Conservation (phyloP, 2,113 vertebrate genomes). For the Callorhinus ursinus region DNA sequence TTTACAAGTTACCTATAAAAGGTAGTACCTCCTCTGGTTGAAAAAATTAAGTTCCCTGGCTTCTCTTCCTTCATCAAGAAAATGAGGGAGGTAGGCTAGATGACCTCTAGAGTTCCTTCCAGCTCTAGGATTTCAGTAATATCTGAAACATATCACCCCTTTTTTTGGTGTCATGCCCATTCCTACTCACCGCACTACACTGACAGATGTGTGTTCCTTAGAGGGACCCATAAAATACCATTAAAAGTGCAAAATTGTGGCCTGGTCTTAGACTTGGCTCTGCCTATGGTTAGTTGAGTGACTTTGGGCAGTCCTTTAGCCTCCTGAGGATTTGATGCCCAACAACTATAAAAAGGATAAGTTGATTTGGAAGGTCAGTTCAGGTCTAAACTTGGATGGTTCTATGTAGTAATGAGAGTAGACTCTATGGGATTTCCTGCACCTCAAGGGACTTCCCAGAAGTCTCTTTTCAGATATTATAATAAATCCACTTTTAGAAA, state of each 20-base stretch:
- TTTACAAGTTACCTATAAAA: not conserved
- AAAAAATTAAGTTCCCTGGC: not conserved
- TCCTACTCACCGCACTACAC: not conserved
- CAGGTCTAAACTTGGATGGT: conserved; percentile 1
- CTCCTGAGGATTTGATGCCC: not conserved
- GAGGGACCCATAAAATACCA: not conserved
- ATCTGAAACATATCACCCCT: not conserved
- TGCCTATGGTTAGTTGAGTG: not conserved
- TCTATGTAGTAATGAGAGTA: not conserved
- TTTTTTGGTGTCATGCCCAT: not conserved
- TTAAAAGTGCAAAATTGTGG: not conserved
- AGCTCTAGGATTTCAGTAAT: not conserved
- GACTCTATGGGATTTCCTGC: not conserved
- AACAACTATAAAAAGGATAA: not conserved
- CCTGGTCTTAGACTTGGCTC: not conserved
- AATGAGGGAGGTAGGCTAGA: not conserved
- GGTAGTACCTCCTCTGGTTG: not conserved
- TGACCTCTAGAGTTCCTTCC: not conserved
- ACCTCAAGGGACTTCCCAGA: not conserved
- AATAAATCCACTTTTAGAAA: not conserved
- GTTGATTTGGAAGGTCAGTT: not conserved
- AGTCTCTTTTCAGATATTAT: not conserved
- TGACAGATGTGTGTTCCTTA: not conserved
- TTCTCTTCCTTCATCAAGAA: conserved; percentile 21
- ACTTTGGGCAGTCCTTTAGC: not conserved